phyloP scores from a whole-genome alignment of 2,113 vertebrate species.

The Archocentrus centrarchus region DNA sequence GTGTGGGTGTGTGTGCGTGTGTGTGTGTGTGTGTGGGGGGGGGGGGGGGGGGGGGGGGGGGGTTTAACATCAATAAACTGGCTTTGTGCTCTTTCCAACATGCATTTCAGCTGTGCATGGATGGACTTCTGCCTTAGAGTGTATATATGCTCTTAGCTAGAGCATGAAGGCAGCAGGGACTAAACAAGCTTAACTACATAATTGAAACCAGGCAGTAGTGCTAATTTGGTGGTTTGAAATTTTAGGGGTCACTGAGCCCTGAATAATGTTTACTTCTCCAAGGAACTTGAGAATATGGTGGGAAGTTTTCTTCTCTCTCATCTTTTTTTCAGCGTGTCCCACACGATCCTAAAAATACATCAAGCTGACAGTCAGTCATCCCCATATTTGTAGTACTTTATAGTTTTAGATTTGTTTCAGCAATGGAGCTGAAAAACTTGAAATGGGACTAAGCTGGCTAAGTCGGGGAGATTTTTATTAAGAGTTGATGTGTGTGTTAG shows the following conservation, averaged over 20 bases:
- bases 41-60: no score
- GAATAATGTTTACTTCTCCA: conserved; percentile 39
- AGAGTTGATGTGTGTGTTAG: not conserved
- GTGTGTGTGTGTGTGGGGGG: not conserved
- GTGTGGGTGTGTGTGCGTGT: not conserved
- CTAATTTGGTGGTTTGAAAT: conserved; percentile 28
- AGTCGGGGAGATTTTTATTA: not conserved
- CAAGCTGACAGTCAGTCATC: not conserved
- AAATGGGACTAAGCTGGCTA: not conserved
- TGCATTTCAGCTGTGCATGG: not conserved
- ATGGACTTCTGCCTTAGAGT: not conserved
- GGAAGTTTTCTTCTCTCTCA: conserved; percentile 17
- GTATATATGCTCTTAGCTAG: no score
- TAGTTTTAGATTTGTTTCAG: not conserved
- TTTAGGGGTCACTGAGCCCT: conserved; percentile 10
- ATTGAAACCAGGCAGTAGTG: conserved; percentile 59
- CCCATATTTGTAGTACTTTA: not conserved
- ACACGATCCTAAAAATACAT: conserved; percentile 28
- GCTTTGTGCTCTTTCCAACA: conserved; percentile 7
- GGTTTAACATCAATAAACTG: not conserved
- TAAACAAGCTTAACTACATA: conserved; percentile 38
- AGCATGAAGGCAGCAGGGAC: conserved; percentile 32
- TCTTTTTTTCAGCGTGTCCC: not conserved
- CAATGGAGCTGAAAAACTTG: not conserved
- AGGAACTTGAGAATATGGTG: conserved; percentile 20